These are phyloP conservation scores for Tetragnatha versicolor DNA, from an alignment of 1,140 invertebrate species.

Conservation along the genomic window DNA sequence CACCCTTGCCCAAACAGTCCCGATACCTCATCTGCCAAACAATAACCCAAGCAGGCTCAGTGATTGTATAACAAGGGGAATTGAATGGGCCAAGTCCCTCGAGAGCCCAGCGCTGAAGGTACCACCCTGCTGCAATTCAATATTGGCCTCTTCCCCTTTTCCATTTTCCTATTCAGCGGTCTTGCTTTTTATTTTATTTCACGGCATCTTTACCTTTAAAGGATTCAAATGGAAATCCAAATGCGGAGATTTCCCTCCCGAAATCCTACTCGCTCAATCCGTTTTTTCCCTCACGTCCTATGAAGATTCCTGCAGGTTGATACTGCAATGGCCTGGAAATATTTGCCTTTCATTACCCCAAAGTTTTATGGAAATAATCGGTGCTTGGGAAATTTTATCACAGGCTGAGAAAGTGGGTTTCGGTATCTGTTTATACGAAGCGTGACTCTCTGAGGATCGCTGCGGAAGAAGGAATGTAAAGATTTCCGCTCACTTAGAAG, in stretches of 20 bases:
- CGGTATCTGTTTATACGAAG: too few relatives aligned
- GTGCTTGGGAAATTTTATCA: not conserved
- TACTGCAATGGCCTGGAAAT: not conserved
- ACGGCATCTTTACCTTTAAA: slow-evolving; percentile 50
- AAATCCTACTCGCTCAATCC: slow-evolving; percentile 27
- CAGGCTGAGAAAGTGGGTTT: too few relatives aligned
- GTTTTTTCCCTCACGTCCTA: not conserved
- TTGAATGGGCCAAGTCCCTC: slow-evolving; percentile 41
- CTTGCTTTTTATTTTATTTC: slow-evolving; percentile 45
- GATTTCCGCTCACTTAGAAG: too few relatives aligned
- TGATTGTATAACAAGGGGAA: slow-evolving; percentile 46
- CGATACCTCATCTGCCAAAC: too few relatives aligned
- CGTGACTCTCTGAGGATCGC: too few relatives aligned
- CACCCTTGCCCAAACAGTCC: too few relatives aligned
- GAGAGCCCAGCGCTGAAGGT: too few relatives aligned
- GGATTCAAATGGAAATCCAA: slow-evolving; percentile 48
- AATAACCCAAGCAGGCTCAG: not conserved
- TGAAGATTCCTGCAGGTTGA: not conserved
- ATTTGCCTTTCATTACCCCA: too few relatives aligned
- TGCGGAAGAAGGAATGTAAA: too few relatives aligned
- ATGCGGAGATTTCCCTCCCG: slow-evolving; percentile 28
- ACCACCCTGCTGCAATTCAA: too few relatives aligned
- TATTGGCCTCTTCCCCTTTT: slow-evolving; percentile 17
- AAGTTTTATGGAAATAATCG: slow-evolving; percentile 2
- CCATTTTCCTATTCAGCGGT: slow-evolving; percentile 37